phyloP scores from a whole-genome alignment of 2,797 vertebrate species.

The Spinibarbus caldwelli region DNA sequence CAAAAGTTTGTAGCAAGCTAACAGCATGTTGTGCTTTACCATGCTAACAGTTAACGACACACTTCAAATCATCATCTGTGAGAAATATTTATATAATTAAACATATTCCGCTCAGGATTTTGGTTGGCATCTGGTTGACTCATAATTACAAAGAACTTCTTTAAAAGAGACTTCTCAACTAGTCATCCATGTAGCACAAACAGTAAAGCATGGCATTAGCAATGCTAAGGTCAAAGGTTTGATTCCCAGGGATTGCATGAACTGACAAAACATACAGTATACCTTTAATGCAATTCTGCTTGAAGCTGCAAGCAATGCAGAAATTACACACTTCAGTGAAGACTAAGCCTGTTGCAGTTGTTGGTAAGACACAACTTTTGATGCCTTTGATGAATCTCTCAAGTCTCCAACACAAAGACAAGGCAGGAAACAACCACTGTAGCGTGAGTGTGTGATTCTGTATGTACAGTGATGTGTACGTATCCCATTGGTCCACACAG shows the following conservation, averaged over 20 bases:
- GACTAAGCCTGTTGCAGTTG: neutral
- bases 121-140: neutral
- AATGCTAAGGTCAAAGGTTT: conserved; percentile 6
- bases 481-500: neutral
- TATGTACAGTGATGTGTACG: neutral
- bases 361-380: neutral
- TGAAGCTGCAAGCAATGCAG: neutral
- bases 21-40: neutral
- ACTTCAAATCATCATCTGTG: neutral
- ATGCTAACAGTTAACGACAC: neutral
- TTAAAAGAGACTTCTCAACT: neutral
- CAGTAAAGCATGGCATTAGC: neutral
- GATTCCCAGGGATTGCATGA: conserved; percentile 8
- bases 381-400: conserved; percentile 1
- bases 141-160: neutral
- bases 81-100: neutral
- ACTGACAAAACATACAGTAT: neutral
- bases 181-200: neutral
- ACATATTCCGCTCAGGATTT: neutral
- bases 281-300: conserved; percentile 2
- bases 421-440: neutral
- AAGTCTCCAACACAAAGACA: conserved; percentile 10
- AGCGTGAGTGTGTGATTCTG: neutral
- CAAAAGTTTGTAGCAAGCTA: neutral
- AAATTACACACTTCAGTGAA: neutral